Base-by-base conservation (phyloP, 1,140 invertebrate genomes). In the Papilio polytes region DNA sequence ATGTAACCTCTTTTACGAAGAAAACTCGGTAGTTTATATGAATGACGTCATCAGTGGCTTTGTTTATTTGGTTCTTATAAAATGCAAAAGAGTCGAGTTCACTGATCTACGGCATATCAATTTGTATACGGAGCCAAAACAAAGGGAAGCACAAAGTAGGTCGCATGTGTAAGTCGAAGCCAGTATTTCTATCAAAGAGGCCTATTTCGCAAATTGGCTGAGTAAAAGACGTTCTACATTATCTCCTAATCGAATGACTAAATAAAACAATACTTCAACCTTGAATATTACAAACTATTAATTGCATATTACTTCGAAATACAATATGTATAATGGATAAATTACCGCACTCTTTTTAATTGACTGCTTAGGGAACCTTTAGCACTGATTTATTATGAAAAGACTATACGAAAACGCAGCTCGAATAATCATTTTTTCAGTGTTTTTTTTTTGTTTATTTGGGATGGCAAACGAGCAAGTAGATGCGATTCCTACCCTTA, bases 71-170 rank as follows among this genome's bases (percentile, higher is more conserved):
- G 31, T 41, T 78, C 56, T 78, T 78, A 78, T 78, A 63, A 78
- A 78, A 78, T 66, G 77, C 56, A 78, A 74, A 74, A 78, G 77
- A 78, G 76, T 78, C 41, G 76, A 78, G 77, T 78, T 78, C 77
- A 78, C 56, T 78, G 77, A 78, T 78, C 77, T 78, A 78, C 77
- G 77, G 56, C 44, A 78, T 78, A 78, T 66, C 77, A 78, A 78
- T 78, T 78, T 66, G 77, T 78, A 66, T 78, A 78, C 31, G 36
- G 36, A 66, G 56, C 77, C 77, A 78, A 83, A 80, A 81, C 83
- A 82, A 84, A 84, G 81, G 56, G 80, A 78, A 73, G 72, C 81
- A 80, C 76, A 78, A 84, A 84, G 80, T 84, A 77, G 83, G 83
- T 82, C 83, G 80, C 82, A 83, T 80, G 80, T 78, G 80, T 81